Conservation (phyloP, 2,113 vertebrate genomes). For the Forbesichthys papilliferus region DNA sequence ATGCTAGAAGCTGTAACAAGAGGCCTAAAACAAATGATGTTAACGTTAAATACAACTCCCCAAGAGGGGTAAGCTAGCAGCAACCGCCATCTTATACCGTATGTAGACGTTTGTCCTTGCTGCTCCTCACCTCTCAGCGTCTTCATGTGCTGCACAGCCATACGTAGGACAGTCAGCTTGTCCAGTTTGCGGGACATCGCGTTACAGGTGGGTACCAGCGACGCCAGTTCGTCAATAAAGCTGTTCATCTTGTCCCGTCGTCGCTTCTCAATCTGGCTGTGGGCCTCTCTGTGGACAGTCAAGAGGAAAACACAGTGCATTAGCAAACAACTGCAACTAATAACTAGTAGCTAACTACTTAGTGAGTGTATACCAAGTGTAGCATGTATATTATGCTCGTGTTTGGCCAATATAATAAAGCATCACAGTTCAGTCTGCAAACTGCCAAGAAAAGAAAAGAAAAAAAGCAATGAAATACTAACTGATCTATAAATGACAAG, state of each 20-base stretch:
- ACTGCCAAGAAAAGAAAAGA: not conserved
- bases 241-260: constrained; percentile 99
- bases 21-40: too few relatives aligned
- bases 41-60: too few relatives aligned
- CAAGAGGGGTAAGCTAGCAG: too few relatives aligned
- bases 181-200: constrained; percentile 98
- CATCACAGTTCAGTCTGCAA: not conserved
- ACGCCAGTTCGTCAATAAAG: constrained; percentile 96
- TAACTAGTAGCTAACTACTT: not conserved
- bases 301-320: not conserved
- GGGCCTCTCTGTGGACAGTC: constrained; percentile 84
- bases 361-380: not conserved
- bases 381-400: not conserved
- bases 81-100: too few relatives aligned
- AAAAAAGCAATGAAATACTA: not conserved
- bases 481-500: not conserved
- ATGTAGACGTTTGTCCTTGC: too few relatives aligned
- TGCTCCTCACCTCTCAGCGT: constrained; percentile 87
- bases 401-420: not conserved
- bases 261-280: constrained; percentile 97
- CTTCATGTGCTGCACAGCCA: constrained; percentile 99
- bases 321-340: not conserved
- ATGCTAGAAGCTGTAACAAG: too few relatives aligned
- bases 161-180: constrained; percentile 95
- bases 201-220: constrained; percentile 94